Percentiles rank a stretch among this genome's conserved stretches.
phyloP scores from a whole-genome alignment of 2,888 invertebrate genomes.

The Tipula unca region DNA sequence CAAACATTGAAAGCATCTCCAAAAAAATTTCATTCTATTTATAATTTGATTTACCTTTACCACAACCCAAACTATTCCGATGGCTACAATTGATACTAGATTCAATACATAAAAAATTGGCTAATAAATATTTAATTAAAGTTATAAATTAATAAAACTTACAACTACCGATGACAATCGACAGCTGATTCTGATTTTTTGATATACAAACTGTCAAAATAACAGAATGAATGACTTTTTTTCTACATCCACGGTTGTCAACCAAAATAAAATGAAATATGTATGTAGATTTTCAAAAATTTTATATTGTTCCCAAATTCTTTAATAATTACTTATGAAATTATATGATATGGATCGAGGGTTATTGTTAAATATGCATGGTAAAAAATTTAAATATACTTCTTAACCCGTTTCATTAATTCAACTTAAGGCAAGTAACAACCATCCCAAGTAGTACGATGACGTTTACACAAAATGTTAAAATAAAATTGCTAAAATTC shows the following conservation, averaged over 20 bases:
- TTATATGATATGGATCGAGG: background rate
- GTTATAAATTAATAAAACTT: background rate
- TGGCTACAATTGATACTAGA: background rate
- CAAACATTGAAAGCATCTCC: background rate
- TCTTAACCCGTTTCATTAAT: background rate
- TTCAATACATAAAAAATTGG: background rate
- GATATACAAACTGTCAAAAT: slow-evolving; percentile 16
- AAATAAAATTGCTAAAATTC: background rate
- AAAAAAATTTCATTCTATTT: background rate
- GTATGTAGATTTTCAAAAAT: background rate
- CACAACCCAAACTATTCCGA: background rate
- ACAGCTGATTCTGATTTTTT: slow-evolving; percentile 16
- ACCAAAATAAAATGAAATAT: background rate
- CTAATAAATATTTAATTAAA: background rate
- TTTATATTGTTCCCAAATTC: background rate
- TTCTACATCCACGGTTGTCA: background rate
- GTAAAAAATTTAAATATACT: background rate
- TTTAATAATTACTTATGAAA: background rate
- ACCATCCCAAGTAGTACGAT: background rate
- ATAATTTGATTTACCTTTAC: background rate
- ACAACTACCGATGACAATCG: background rate
- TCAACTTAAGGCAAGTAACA: background rate
- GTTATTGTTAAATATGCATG: background rate
- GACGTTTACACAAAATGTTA: background rate
- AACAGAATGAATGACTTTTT: background rate